Percentiles rank a stretch among this genome's conserved stretches.
Evolutionary conservation across 2,888 invertebrate species (phyloP).

Genomic region (Gymnocheta viridis): DNA sequence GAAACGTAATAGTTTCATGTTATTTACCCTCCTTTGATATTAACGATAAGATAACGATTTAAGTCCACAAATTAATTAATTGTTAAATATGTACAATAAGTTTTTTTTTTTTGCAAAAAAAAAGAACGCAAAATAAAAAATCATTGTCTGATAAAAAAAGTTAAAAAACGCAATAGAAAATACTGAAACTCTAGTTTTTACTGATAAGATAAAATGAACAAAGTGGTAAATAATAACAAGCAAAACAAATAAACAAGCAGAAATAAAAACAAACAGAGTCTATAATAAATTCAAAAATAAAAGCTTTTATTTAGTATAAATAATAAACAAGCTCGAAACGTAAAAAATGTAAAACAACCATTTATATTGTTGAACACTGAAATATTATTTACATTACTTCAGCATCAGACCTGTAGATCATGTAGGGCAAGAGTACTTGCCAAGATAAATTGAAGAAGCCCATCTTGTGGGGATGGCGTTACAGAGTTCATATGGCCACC

Average conservation of each 20-base stretch:
- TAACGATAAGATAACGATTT: constrained; percentile 21
- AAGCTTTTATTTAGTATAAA: no score
- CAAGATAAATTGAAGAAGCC: no score
- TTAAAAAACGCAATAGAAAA: background rate
- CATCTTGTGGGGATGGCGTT: no score
- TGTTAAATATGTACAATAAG: background rate
- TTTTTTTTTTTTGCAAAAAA: constrained; percentile 20
- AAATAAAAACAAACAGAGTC: background rate
- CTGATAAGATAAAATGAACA: constrained; percentile 41
- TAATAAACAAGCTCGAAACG: no score
- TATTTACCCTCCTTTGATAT: background rate
- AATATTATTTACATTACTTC: no score
- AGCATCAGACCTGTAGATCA: no score
- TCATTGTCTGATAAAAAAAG: background rate
- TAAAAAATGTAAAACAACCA: no score
- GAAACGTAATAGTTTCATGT: background rate
- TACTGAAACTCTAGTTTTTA: background rate
- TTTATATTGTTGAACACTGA: no score
- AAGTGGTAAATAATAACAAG: constrained; percentile 19
- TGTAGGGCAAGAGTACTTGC: no score
- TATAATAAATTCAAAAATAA: no score
- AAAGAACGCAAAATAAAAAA: background rate
- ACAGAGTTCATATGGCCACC: no score
- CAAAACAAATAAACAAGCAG: background rate
- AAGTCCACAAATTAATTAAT: constrained; percentile 4